Percentiles rank a stretch among this genome's conserved stretches.
phyloP scores from a whole-genome alignment of 2,113 vertebrate species.

The Mobula hypostoma region DNA sequence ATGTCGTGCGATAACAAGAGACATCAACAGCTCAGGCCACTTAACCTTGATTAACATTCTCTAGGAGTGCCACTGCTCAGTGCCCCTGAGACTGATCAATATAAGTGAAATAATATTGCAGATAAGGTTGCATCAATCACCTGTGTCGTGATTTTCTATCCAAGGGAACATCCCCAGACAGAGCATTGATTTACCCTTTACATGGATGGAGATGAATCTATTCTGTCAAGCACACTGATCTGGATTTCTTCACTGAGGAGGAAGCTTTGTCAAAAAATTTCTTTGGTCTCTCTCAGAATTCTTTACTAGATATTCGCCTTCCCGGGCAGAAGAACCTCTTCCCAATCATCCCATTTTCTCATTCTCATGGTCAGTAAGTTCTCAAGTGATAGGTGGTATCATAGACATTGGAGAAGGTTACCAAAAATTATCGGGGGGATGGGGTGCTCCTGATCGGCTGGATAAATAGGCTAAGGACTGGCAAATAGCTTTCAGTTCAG shows the following conservation, averaged over 20 bases:
- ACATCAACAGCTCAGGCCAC: background rate
- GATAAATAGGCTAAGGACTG: too few relatives aligned
- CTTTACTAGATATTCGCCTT: background rate
- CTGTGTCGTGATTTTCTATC: background rate
- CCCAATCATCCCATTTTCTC: too few relatives aligned
- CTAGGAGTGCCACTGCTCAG: background rate
- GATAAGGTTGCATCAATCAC: constrained; percentile 4
- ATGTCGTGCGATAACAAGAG: background rate
- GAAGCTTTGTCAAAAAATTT: background rate
- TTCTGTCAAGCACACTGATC: background rate
- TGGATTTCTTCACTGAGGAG: background rate
- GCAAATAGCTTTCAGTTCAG: too few relatives aligned
- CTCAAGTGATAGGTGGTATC: too few relatives aligned
- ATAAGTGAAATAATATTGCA: constrained; percentile 31
- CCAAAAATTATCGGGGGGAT: too few relatives aligned
- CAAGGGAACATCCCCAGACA: background rate
- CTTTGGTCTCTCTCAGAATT: background rate
- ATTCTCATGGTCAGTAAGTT: too few relatives aligned
- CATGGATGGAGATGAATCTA: background rate
- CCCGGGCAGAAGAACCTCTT: background rate
- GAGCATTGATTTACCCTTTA: background rate
- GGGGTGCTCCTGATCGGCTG: too few relatives aligned
- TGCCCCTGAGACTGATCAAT: background rate
- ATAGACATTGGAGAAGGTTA: too few relatives aligned
- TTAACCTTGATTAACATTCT: background rate